Evolutionary conservation across 2,888 invertebrate species (phyloP).

Genomic region (Drosophila kambysellisi): DNA sequence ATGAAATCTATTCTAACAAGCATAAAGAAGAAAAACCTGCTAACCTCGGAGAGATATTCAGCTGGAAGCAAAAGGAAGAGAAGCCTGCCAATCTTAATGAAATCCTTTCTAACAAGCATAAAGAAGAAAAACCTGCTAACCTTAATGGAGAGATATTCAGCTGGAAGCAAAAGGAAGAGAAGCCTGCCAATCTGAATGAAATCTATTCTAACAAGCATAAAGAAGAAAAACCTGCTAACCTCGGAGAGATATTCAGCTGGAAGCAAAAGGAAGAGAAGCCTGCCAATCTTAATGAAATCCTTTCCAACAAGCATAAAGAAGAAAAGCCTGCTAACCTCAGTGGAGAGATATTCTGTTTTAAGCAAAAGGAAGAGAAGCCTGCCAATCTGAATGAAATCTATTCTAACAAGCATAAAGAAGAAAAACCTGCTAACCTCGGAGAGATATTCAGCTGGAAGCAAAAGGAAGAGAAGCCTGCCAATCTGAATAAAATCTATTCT

Average conservation of each 20-base stretch:
- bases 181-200: no score
- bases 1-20: background rate
- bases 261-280: background rate
- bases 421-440: background rate
- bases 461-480: background rate
- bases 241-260: background rate
- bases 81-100: background rate
- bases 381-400: no score
- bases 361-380: constrained; percentile 14
- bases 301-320: background rate
- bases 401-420: background rate
- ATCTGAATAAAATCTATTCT: background rate
- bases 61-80: background rate
- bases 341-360: background rate
- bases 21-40: constrained; percentile 2
- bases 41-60: background rate
- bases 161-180: background rate
- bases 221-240: background rate
- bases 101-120: background rate
- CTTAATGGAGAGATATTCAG: background rate
- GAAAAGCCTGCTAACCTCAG: background rate
- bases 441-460: background rate
- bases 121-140: background rate
- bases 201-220: background rate
- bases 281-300: background rate